Evolutionary conservation across 2,797 vertebrate species (phyloP), one percentile per base, ranked within the genome.

Genomic region (Microchirus variegatus): DNA sequence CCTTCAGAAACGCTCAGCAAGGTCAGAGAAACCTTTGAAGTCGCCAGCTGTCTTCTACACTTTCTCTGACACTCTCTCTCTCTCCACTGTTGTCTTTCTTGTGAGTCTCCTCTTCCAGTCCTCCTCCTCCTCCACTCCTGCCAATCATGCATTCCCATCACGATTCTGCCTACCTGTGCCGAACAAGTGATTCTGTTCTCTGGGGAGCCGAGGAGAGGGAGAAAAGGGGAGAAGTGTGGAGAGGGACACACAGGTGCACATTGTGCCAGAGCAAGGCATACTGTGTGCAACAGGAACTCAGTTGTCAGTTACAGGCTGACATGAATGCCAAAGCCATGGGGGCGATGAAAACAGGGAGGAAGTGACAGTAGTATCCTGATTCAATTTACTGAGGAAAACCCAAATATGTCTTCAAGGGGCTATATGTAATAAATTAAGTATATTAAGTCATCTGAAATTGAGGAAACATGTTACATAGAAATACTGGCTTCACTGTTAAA

Each of bases 21-120:
- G 89, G 90, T 91, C 89, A 87, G 58, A 70, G 76, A 77, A 84
- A 75, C 73, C 83, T 87, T 87, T 89, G 82, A 85, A 82, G 76
- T 80, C 78, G 36, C 82, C 64, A 26, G 71, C 69, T 70, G 69
- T 80, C 72, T 31, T 83, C 55, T 26, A 14, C 63, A 61, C 73
- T 58, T 65, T 41, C 70, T 51, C 17, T 18, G 10, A 4, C 7
- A 55, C 62, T 64, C 46, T 53, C 8, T 56, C 42, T 1, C 62
- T 69, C 46, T 9, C 5, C 16, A 0, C 57, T 69, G 50, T 80
- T 81, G 74, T 77, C 36, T 74, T 64, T 77, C 62, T 70, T 78
- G 70, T 79, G 57, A 60, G 63, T 77, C 68, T 75, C 65, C 70
- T 73, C 72, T 67, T 57, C 47, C 40, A 46, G 54, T 70, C 72